Conservation (phyloP, 2,888 invertebrate species). For the Drosophila merina region DNA sequence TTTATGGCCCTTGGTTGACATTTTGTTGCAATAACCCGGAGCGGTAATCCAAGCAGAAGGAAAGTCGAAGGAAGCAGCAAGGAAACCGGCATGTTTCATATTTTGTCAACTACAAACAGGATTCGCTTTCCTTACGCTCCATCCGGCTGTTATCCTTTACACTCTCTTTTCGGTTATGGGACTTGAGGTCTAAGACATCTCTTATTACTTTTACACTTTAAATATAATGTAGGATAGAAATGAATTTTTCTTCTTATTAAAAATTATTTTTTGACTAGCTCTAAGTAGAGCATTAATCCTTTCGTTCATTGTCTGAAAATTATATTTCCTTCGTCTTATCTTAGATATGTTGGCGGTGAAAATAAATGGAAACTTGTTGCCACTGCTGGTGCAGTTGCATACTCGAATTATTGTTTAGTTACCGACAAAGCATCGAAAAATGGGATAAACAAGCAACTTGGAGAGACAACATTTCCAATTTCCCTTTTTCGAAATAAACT, state of each 20-base stretch:
- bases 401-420: constrained; percentile 43
- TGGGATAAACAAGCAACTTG: neutral
- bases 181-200: neutral
- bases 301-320: neutral
- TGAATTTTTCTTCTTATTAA: too few species aligned
- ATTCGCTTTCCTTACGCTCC: constrained; percentile 24
- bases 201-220: neutral
- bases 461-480: constrained; percentile 37
- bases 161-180: constrained; percentile 2
- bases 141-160: neutral
- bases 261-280: neutral
- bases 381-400: constrained; percentile 40
- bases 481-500: constrained; percentile 9
- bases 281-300: neutral
- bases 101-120: constrained; percentile 45
- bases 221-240: too few species aligned
- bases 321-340: constrained; percentile 16
- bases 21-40: constrained; percentile 73
- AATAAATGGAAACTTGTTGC: constrained; percentile 65
- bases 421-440: constrained; percentile 28
- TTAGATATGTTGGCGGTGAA: constrained; percentile 29
- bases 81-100: constrained; percentile 49
- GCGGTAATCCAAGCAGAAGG: constrained; percentile 40
- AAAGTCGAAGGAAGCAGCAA: constrained; percentile 28
- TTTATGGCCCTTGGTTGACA: constrained; percentile 72